A percentile compares a stretch with the other conserved stretches of the same genome.
phyloP scores from a whole-genome alignment of 2,113 vertebrate genomes.

The Colinus virginianus region DNA sequence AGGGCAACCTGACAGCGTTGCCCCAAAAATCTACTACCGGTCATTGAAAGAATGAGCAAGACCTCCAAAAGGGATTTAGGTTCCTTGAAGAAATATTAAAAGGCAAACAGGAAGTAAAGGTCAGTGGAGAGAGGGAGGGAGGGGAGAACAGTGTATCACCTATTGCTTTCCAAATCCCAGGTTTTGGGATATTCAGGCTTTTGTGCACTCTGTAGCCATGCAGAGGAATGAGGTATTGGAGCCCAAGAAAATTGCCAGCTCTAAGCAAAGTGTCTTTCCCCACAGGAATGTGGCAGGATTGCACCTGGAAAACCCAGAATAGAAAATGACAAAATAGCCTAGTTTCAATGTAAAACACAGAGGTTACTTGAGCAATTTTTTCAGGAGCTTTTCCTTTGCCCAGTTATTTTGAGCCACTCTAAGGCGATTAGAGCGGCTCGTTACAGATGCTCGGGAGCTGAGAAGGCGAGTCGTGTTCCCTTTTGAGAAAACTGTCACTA shows the following conservation, averaged over 20 bases:
- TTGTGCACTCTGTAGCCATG: not conserved
- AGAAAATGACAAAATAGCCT: not conserved
- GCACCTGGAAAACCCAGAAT: not conserved
- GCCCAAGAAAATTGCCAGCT: not conserved
- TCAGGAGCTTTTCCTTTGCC: not conserved
- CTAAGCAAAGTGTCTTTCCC: not conserved
- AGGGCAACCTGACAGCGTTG: not conserved
- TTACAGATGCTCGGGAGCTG: constrained; percentile 37
- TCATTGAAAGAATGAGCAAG: not conserved
- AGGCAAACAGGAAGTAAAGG: not conserved
- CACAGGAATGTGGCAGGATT: not conserved
- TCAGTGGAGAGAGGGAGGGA: not conserved
- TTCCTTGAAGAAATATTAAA: not conserved
- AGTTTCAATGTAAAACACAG: not conserved
- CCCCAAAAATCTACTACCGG: not conserved
- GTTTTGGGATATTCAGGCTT: not conserved
- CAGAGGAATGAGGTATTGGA: not conserved
- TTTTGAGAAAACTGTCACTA: constrained; percentile 60
- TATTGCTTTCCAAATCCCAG: not conserved
- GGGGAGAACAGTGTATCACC: not conserved
- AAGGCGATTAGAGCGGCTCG: constrained; percentile 61
- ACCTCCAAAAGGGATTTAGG: fast-evolving
- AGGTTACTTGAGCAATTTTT: constrained; percentile 18
- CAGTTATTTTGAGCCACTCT: constrained; percentile 60
- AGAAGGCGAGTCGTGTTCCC: constrained; percentile 54